Evolutionary conservation across 1,140 invertebrate genomes (phyloP).

Genomic region (Anthonomus grandis): DNA sequence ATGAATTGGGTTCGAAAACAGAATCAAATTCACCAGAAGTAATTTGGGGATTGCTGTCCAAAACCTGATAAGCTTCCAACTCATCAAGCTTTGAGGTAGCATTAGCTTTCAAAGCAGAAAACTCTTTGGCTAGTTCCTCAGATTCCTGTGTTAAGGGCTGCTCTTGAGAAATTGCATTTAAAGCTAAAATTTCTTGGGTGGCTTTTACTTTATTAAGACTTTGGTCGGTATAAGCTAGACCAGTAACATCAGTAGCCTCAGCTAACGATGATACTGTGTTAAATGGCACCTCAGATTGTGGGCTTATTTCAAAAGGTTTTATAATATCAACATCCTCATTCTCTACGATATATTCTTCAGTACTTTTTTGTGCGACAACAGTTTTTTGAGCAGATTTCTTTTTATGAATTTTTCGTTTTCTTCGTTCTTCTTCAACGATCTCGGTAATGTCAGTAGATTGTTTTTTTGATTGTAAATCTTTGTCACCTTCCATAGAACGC

Average conservation of each 20-base stretch:
- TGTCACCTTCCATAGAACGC: conserved; percentile 29
- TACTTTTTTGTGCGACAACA: too few relatives aligned
- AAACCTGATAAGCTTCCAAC: conserved; percentile 57
- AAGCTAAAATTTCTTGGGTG: conserved; percentile 8
- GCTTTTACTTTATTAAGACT: conserved; percentile 11
- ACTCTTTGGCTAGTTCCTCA: conserved; percentile 26
- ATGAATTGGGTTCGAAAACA: conserved; percentile 51
- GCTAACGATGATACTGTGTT: conserved; percentile 48
- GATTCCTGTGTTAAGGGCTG: conserved; percentile 20
- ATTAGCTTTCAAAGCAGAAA: conserved; percentile 44
- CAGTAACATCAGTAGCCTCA: conserved; percentile 12
- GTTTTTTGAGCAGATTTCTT: conserved; percentile 15
- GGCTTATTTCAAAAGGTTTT: conserved; percentile 24
- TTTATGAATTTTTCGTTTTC: conserved; percentile 49
- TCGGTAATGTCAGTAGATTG: conserved; percentile 44
- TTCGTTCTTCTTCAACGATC: conserved; percentile 49
- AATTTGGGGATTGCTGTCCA: conserved; percentile 55
- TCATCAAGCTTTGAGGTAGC: conserved; percentile 55
- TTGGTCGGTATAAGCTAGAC: conserved; percentile 21
- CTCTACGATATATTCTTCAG: conserved; percentile 41
- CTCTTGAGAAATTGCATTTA: conserved; percentile 18
- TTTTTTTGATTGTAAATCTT: conserved; percentile 37
- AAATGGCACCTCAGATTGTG: conserved; percentile 37
- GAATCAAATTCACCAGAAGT: conserved; percentile 53
- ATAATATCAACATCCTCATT: conserved; percentile 43